Evolutionary conservation across 2,888 invertebrate species (phyloP).

Genomic region (Enoplolaimus lenunculus): DNA sequence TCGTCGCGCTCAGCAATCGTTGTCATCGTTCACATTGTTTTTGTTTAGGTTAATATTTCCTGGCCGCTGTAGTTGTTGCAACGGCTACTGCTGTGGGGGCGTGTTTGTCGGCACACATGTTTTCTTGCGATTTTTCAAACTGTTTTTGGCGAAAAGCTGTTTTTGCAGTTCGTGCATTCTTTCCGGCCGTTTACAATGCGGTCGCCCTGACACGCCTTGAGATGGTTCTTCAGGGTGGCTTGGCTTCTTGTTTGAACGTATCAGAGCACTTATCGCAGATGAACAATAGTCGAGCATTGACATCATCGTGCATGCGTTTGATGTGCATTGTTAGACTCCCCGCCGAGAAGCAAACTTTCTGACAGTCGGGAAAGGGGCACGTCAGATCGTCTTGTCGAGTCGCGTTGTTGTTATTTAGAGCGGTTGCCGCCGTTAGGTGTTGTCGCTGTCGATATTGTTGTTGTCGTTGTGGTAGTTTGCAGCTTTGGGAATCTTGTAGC

Average conservation of each 20-base stretch:
- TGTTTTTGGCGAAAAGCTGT: not conserved
- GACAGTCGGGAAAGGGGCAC: conserved; percentile 1
- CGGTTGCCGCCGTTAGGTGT: not conserved
- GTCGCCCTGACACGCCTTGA: not conserved
- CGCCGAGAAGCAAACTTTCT: not conserved
- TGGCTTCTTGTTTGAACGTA: conserved; percentile 11
- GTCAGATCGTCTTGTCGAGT: not conserved
- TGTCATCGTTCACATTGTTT: not conserved
- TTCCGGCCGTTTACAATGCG: not conserved
- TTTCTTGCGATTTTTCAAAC: not conserved
- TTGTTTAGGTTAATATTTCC: not conserved
- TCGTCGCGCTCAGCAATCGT: not conserved
- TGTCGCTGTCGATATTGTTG: not conserved
- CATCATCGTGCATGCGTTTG: not conserved
- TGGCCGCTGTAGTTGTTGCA: not conserved
- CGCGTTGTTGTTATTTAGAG: not conserved
- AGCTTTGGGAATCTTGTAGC: not conserved
- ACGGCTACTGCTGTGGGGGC: not conserved
- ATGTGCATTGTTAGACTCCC: conserved; percentile 2
- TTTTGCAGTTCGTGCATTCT: conserved; percentile 1
- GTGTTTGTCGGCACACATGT: not conserved
- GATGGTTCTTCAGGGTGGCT: conserved; percentile 9
- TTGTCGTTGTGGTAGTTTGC: not conserved
- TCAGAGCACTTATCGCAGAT: conserved; percentile 6
- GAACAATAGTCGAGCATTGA: not conserved